Evolutionary conservation across 1,140 invertebrate genomes (phyloP).

Genomic region (Drosophila subobscura): DNA sequence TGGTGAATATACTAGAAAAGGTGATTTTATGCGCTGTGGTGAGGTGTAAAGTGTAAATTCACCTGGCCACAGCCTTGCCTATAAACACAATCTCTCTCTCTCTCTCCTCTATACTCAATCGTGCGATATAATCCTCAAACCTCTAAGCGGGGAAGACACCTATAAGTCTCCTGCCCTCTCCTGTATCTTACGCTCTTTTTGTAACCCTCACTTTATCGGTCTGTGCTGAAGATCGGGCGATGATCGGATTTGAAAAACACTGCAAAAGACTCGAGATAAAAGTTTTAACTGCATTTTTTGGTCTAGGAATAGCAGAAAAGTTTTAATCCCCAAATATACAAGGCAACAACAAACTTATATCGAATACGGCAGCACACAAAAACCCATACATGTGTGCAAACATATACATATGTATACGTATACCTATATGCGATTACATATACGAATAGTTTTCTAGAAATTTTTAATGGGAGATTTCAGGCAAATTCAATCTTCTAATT

Average conservation of each 20-base stretch:
- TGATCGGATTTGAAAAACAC: slow-evolving; percentile 44
- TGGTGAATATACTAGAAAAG: too few relatives aligned
- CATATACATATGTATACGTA: slow-evolving; percentile 39
- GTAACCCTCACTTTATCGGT: neutral
- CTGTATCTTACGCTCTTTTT: too few relatives aligned
- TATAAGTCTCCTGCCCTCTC: too few relatives aligned
- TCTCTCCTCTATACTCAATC: too few relatives aligned
- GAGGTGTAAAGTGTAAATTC: too few relatives aligned
- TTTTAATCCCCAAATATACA: slow-evolving; percentile 18
- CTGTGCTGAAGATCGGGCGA: slow-evolving; percentile 14
- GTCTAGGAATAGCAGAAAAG: slow-evolving; percentile 32
- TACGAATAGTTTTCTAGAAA: slow-evolving; percentile 69
- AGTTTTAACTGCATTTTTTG: slow-evolving; percentile 46
- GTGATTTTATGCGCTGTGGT: too few relatives aligned
- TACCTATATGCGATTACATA: too few relatives aligned
- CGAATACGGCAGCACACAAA: slow-evolving; percentile 20
- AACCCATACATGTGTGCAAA: neutral
- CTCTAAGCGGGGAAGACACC: too few relatives aligned
- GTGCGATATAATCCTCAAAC: too few relatives aligned
- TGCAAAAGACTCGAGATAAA: slow-evolving; percentile 61
- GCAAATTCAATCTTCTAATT: slow-evolving; percentile 23
- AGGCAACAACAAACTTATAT: neutral
- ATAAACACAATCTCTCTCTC: too few relatives aligned
- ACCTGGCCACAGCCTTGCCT: too few relatives aligned
- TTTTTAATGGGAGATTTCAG: slow-evolving; percentile 48